Evolutionary conservation across 1,140 invertebrate species (phyloP), one percentile per base, ranked within the genome.

Genomic region (Drosophila neocordata): DNA sequence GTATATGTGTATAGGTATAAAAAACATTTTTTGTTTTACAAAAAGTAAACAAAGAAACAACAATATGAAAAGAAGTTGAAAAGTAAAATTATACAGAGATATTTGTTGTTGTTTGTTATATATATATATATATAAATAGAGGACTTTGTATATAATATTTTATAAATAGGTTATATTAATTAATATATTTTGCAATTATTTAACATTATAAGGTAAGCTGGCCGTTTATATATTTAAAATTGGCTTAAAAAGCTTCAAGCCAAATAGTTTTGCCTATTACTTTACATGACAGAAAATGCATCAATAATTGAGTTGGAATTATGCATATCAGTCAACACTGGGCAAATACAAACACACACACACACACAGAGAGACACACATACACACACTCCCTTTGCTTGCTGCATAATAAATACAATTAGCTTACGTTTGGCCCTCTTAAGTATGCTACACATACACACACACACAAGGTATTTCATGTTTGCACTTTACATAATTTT

Each of bases 391-490:
- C 41, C 8, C 15, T 13, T 7, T 48, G 41, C 15, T 20, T 48
- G 41, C 7, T 48, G 41, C 41, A 48, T 48, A 20, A 20, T 51
- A 75, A 89, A 89, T 89, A 73, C 78, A 89, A 89, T 89, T 89
- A 89, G 74, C 78, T 52, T 63, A 59, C 75, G 65, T 71, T 81
- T n/a, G n/a, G 75, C 68, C 78, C 85, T 58, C 89, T 89, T 89
- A 87, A 73, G 77, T 82, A 89, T 89, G 85, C 85, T 89, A 85
- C 73, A n/a, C n/a, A n/a, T n/a, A n/a, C n/a, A n/a, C n/a, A n/a
- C n/a, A n/a, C n/a, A 77, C 67, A 77, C 67, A 82, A 85, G 69
- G 69, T 70, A 48, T 48, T 48, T 75, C 73, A 83, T 89, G 76
- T 85, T 89, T 89, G 81, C 73, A 74, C 85, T 89, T 77, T 90